Percentiles rank a stretch among this genome's conserved stretches.
phyloP scores from a whole-genome alignment of 2,888 invertebrate genomes.

The Cerastoderma edule region DNA sequence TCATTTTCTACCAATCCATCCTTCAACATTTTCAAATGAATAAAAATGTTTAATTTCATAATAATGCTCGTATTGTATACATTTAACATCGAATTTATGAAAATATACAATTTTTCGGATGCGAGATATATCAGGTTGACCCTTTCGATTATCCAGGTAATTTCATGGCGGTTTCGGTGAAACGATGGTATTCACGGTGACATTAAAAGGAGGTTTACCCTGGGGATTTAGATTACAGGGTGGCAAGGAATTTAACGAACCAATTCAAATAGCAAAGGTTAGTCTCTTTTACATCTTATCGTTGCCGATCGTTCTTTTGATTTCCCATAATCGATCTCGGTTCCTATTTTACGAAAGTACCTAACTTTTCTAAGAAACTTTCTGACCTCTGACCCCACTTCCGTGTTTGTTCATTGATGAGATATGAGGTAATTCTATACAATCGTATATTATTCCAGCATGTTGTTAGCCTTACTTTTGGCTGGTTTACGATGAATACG shows the following conservation, averaged over 20 bases:
- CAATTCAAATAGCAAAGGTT: conserved; percentile 87
- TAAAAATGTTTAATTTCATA: too few species aligned
- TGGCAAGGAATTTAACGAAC: conserved; percentile 91
- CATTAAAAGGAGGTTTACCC: conserved; percentile 92
- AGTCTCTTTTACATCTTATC: conserved; percentile 29
- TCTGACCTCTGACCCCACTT: conserved; percentile 26
- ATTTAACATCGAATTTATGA: too few species aligned
- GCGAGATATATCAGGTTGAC: too few species aligned
- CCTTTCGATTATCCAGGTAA: conserved; percentile 52
- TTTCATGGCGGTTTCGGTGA: conserved; percentile 75
- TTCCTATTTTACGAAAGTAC: not conserved
- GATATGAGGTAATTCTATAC: too few species aligned
- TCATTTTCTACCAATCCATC: too few species aligned
- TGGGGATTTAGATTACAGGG: conserved; percentile 96
- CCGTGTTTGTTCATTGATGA: not conserved
- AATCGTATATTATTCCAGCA: too few species aligned
- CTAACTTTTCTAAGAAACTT: conserved; percentile 21
- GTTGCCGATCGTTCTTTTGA: not conserved
- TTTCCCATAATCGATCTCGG: not conserved
- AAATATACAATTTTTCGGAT: too few species aligned
- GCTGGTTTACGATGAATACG: too few species aligned
- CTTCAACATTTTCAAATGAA: too few species aligned
- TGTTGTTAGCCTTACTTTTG: too few species aligned
- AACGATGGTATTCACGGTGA: conserved; percentile 85
- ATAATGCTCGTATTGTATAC: too few species aligned